Percentiles rank a stretch among this genome's conserved stretches.
These are phyloP conservation scores for Trichacis sp. DNA, from an alignment of 2,888 invertebrate species.

Conservation along the genomic window DNA sequence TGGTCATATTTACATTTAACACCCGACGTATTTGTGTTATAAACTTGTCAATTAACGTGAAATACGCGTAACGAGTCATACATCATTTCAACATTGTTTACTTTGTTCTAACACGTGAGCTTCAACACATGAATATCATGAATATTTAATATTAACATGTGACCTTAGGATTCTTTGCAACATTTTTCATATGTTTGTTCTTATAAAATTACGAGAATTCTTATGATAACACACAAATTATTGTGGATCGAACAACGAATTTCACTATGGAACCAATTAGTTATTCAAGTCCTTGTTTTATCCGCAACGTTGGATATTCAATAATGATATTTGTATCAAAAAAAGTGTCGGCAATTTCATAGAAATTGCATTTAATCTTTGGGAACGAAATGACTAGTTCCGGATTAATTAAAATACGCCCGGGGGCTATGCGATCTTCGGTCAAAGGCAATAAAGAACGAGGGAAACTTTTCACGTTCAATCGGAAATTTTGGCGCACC, in stretches of 20 bases:
- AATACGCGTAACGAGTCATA: slow-evolving; percentile 30
- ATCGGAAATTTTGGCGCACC: no score
- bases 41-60: slow-evolving; percentile 13
- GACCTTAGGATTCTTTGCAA: background rate
- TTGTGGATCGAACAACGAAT: no score
- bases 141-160: slow-evolving; percentile 4
- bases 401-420: slow-evolving; percentile 23
- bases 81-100: slow-evolving; percentile 8
- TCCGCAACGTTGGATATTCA: no score
- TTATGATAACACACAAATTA: background rate
- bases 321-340: no score
- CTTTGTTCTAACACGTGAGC: slow-evolving; percentile 1
- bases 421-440: slow-evolving; percentile 48
- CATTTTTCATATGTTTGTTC: background rate
- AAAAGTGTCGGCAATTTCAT: no score
- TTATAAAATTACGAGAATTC: slow-evolving; percentile 1
- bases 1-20: slow-evolving; percentile 31
- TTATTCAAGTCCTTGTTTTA: no score
- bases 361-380: no score
- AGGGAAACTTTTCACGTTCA: slow-evolving; percentile 53
- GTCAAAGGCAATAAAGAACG: slow-evolving; percentile 57
- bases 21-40: slow-evolving; percentile 18
- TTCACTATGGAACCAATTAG: background rate
- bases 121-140: background rate
- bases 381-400: no score